Conservation (phyloP, 2,888 invertebrate species). For the Platerodrilus igneus region DNA sequence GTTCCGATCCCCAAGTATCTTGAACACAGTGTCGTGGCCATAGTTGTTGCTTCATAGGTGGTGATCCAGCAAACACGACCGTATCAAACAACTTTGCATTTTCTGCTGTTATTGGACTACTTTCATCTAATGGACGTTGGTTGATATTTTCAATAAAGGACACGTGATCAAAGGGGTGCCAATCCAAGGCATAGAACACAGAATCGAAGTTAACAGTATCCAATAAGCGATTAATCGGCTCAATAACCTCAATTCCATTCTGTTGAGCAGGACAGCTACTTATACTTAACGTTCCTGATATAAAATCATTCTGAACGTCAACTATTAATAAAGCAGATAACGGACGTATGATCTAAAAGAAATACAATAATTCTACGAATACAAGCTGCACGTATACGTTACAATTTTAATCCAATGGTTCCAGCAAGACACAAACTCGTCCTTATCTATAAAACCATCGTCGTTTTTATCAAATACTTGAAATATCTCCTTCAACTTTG, state of each 20-base stretch:
- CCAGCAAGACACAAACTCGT: slow-evolving; percentile 84
- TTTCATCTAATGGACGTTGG: slow-evolving; percentile 66
- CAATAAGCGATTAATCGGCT: slow-evolving; percentile 82
- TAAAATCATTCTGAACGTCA: slow-evolving; percentile 98
- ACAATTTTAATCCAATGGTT: slow-evolving; percentile 87
- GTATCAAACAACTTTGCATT: slow-evolving; percentile 82
- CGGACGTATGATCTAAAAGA: slow-evolving; percentile 78
- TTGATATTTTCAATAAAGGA: slow-evolving; percentile 93
- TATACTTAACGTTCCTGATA: slow-evolving; percentile 88
- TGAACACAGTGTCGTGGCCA: slow-evolving; percentile 98
- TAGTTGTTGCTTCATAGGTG: slow-evolving; percentile 78
- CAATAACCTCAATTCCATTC: slow-evolving; percentile 84
- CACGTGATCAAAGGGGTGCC: slow-evolving; percentile 95
- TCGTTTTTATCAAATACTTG: slow-evolving; percentile 73
- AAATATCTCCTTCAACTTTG: slow-evolving; percentile 69
- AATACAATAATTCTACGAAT: slow-evolving; percentile 57
- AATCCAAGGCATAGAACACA: slow-evolving; percentile 90
- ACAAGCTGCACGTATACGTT: no score
- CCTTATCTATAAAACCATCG: slow-evolving; percentile 72
- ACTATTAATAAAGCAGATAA: slow-evolving; percentile 86
- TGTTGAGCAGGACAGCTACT: slow-evolving; percentile 89
- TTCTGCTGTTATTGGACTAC: slow-evolving; percentile 68
- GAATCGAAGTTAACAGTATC: slow-evolving; percentile 78
- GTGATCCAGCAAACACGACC: slow-evolving; percentile 83
- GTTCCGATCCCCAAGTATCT: slow-evolving; percentile 89